Conservation (phyloP, 2,113 vertebrate genomes). For the Emydura subglobosa region DNA sequence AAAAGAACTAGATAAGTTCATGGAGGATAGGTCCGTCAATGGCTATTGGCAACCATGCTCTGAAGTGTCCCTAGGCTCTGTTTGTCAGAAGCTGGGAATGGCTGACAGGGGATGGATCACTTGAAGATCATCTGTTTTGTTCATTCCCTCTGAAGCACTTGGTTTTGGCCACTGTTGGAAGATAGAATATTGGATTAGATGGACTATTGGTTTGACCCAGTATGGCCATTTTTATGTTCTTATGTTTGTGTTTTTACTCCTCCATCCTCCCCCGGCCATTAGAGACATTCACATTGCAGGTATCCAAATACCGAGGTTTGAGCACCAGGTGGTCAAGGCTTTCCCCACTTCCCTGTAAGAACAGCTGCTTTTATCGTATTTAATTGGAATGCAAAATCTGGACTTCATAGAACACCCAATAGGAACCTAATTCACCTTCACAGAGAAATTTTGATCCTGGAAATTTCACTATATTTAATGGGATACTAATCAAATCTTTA, state of each 20-base stretch:
- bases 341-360: neutral
- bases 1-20: too few relatives aligned
- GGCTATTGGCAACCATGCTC: too few relatives aligned
- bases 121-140: too few relatives aligned
- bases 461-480: conserved; percentile 40
- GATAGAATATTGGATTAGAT: too few relatives aligned
- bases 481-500: conserved; percentile 37
- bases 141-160: too few relatives aligned
- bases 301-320: neutral
- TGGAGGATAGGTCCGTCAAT: too few relatives aligned
- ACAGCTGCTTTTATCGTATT: conserved; percentile 43
- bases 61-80: too few relatives aligned
- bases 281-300: neutral
- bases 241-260: neutral
- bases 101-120: too few relatives aligned
- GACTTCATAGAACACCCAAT: conserved; percentile 37
- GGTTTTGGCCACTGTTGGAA: too few relatives aligned
- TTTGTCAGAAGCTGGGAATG: too few relatives aligned
- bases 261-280: neutral
- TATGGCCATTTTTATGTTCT: too few relatives aligned
- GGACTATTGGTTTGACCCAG: too few relatives aligned
- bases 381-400: conserved; percentile 35
- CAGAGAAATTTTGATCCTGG: conserved; percentile 9
- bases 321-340: neutral
- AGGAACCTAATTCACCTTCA: conserved; percentile 41